These are phyloP conservation scores for Megamerina dolium DNA, from an alignment of 2,888 invertebrate genomes.

Conservation along the genomic window DNA sequence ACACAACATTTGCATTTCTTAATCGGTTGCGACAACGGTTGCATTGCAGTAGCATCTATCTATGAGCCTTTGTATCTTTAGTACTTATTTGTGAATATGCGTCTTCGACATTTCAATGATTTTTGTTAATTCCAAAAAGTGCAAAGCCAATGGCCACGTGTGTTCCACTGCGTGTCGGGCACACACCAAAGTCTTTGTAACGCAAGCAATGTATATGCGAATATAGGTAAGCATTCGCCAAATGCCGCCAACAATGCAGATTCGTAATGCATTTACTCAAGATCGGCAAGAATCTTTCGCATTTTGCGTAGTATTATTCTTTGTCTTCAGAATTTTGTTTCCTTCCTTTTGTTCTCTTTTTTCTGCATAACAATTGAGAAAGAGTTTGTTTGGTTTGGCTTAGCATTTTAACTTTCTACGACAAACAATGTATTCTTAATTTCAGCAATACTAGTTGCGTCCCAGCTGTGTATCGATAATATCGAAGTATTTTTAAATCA, in stretches of 20 bases:
- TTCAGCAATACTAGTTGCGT: too few relatives aligned
- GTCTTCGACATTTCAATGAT: conserved; percentile 37
- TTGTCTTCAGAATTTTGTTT: conserved; percentile 22
- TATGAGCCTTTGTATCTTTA: not conserved
- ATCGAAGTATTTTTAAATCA: conserved; percentile 39
- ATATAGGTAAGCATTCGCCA: conserved; percentile 12
- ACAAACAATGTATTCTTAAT: conserved; percentile 40
- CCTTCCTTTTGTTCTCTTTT: conserved; percentile 4
- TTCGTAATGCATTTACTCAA: conserved; percentile 19
- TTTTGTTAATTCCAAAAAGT: conserved; percentile 20
- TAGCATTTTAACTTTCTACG: conserved; percentile 27
- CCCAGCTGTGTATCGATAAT: conserved; percentile 31
- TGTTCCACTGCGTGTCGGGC: conserved; percentile 17
- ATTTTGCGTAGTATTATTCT: conserved; percentile 20
- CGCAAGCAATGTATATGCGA: conserved; percentile 24
- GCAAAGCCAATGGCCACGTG: conserved; percentile 34
- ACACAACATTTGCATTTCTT: too few relatives aligned
- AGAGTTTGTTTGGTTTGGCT: too few relatives aligned
- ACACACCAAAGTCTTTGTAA: conserved; percentile 31
- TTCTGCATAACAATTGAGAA: conserved; percentile 28
- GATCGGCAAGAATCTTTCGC: conserved; percentile 39
- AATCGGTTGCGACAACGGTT: too few relatives aligned
- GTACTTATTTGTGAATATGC: not conserved
- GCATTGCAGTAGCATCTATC: not conserved
- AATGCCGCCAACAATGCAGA: conserved; percentile 32